Base-by-base conservation (phyloP, 2,888 invertebrate species). In the Drosophila emarginata region DNA sequence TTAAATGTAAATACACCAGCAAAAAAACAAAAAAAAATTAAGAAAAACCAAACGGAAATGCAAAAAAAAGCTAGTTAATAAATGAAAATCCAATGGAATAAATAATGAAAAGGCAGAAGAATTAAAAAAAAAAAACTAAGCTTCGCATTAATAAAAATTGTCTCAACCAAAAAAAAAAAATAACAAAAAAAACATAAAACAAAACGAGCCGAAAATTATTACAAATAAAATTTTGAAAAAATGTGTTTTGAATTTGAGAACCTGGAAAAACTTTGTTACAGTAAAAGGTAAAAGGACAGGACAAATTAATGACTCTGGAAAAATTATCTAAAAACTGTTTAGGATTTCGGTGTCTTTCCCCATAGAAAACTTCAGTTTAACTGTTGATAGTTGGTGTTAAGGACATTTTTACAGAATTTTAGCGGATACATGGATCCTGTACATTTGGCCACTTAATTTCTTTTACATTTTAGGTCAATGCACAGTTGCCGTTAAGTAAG, bases 81-180 rank as follows among this genome's bases (percentile, higher is more conserved):
- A 64, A 57, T 51, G 11, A 65, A 28, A 61, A 61, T 58, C 45
- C 58, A 56, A 50, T 62, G 64, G 32, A 67, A 40, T 32, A 63
- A 69, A 65, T 64, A 61, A 58, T 57, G 51, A 63, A 79, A 70
- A 64, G 74, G 64, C 39, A 81, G 60, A 61, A 72, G 53, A 70
- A 72, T 54, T 61, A 54, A 61, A 68, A 72, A 36, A 67, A 68
- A 71, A 72, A 65, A 61, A 64, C 61, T 73, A 72, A 79, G 87
- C 78, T 84, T 84, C 70, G 84, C 84, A 80, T 78, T 79, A 79
- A 79, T 80, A 79, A 84, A 77, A 64, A 82, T 82, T 74, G 76
- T 80, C 87, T 77, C 79, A 86, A 74, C 63, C 61, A 64, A 56
- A 74, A 78, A 74, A 70, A 65, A 32, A 80, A 45, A 45, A 45